Percentiles rank a stretch among this genome's conserved stretches.
These are phyloP conservation scores for Caenorhabditis inopinata DNA, from an alignment of 1,140 invertebrate genomes.

Conservation along the genomic window DNA sequence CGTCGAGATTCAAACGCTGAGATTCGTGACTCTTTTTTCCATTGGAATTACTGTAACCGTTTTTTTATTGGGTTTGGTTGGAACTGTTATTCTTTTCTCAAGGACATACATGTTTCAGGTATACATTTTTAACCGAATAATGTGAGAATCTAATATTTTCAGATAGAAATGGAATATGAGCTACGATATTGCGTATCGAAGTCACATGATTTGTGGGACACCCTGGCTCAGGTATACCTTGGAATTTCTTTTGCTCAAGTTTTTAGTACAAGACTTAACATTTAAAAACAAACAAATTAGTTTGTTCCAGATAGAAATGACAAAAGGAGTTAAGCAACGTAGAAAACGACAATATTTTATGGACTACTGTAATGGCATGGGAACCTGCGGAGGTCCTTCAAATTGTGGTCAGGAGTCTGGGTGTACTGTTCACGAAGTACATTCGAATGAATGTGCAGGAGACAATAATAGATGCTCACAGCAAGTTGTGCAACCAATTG, in stretches of 20 bases:
- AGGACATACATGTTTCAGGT: background rate
- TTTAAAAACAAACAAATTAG: too few relatives aligned
- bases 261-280: too few relatives aligned
- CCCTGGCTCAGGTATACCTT: constrained; percentile 30
- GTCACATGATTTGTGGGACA: constrained; percentile 25
- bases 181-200: constrained; percentile 11
- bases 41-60: constrained; percentile 29
- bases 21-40: background rate
- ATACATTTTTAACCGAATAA: background rate
- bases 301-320: constrained; percentile 12
- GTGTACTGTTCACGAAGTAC: background rate
- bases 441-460: background rate
- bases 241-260: too few relatives aligned
- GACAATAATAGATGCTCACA: constrained; percentile 3
- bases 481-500: background rate
- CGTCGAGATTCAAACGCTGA: background rate
- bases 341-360: constrained; percentile 21
- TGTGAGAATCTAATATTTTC: background rate
- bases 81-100: background rate
- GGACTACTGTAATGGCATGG: background rate
- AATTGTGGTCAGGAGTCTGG: background rate
- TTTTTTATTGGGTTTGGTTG: background rate
- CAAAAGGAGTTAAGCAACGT: background rate
- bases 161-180: constrained; percentile 31
- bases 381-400: background rate